phyloP scores from a whole-genome alignment of 2,113 vertebrate genomes.

The Leiothrix lutea region DNA sequence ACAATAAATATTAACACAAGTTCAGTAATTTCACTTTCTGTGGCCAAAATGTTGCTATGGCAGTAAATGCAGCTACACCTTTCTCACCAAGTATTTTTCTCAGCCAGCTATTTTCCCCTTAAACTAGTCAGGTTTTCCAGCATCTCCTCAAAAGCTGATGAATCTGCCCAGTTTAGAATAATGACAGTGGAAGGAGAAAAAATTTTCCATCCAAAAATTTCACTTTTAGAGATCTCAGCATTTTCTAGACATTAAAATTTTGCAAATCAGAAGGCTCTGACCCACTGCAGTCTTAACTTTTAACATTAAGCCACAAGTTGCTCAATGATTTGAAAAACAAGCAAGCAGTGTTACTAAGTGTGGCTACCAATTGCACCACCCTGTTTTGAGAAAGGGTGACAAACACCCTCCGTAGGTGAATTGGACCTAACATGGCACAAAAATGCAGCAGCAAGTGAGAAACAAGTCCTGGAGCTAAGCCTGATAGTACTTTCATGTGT shows the following conservation, averaged over 20 bases:
- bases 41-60: fast-evolving
- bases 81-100: background rate
- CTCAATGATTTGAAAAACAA: background rate
- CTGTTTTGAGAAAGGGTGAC: background rate
- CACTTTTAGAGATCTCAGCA: background rate
- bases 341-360: fast-evolving
- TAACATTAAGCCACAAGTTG: background rate
- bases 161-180: background rate
- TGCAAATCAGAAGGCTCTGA: background rate
- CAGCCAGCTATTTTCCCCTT: background rate
- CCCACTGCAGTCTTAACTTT: background rate
- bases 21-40: background rate
- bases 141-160: background rate
- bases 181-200: fast-evolving
- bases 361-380: background rate
- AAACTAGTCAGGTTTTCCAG: background rate
- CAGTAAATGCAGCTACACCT: background rate
- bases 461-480: background rate
- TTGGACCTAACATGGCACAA: fast-evolving
- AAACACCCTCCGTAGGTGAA: fast-evolving
- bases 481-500: background rate
- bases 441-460: background rate
- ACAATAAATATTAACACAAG: background rate
- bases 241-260: background rate
- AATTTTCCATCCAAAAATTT: background rate